Conservation (phyloP, 2,888 invertebrate genomes). For the Palloptera scutellata region DNA sequence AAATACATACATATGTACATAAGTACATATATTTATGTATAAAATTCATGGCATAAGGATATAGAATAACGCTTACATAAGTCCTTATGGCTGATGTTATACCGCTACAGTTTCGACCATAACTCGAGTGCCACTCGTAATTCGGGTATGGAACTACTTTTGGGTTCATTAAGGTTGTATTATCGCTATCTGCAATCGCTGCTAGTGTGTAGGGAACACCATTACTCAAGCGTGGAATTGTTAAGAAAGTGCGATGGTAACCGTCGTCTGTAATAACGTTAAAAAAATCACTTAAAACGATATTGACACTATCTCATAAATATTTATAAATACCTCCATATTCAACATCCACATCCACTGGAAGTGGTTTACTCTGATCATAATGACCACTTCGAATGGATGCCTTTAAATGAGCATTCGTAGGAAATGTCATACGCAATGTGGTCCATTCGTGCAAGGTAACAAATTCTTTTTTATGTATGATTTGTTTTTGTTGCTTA, state of each 20-base stretch:
- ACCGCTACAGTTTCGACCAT: slow-evolving; percentile 70
- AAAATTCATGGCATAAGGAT: neutral
- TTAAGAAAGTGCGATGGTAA: slow-evolving; percentile 72
- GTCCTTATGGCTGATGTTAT: slow-evolving; percentile 79
- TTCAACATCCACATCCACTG: slow-evolving; percentile 65
- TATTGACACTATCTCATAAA: neutral
- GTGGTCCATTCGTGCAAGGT: slow-evolving; percentile 73
- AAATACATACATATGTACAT: neutral
- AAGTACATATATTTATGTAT: neutral
- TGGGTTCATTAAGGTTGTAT: slow-evolving; percentile 48
- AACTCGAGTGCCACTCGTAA: slow-evolving; percentile 70
- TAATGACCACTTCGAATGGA: slow-evolving; percentile 66
- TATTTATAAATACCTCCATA: slow-evolving; percentile 49
- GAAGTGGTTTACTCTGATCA: slow-evolving; percentile 70
- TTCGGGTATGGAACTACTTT: slow-evolving; percentile 72
- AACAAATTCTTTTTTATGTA: slow-evolving; percentile 57
- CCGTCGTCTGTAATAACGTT: slow-evolving; percentile 42
- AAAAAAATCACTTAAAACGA: neutral
- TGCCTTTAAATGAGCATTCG: slow-evolving; percentile 59
- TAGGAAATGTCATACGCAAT: slow-evolving; percentile 72
- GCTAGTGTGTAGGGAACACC: slow-evolving; percentile 79
- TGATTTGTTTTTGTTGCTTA: slow-evolving; percentile 1
- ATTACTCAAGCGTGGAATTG: slow-evolving; percentile 75
- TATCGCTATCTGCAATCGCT: slow-evolving; percentile 65
- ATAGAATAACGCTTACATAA: slow-evolving; percentile 67